Percentiles rank a stretch among this genome's conserved stretches.
Evolutionary conservation across 2,888 invertebrate genomes (phyloP).

Genomic region (Ligdia adustata): DNA sequence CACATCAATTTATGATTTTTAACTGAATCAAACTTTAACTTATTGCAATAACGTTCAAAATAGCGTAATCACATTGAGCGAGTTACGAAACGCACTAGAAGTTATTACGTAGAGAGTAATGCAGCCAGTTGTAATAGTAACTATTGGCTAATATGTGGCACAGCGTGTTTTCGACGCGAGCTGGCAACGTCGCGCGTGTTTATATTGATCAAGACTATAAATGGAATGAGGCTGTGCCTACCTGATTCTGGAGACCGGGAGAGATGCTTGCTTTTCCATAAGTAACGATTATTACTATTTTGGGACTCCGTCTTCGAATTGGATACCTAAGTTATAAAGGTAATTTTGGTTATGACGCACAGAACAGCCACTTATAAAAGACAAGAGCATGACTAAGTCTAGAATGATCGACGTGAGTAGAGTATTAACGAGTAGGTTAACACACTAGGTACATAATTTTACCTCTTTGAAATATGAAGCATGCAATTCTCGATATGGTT

Average conservation of each 20-base stretch:
- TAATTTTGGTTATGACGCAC: too few relatives aligned
- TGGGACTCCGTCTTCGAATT: too few relatives aligned
- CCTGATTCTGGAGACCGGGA: constrained; percentile 42
- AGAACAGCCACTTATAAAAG: too few relatives aligned
- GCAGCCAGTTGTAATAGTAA: background rate
- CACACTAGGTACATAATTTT: too few relatives aligned
- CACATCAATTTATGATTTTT: background rate
- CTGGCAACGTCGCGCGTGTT: constrained; percentile 60
- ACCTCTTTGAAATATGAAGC: too few relatives aligned
- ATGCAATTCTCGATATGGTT: too few relatives aligned
- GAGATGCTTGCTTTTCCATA: constrained; percentile 5
- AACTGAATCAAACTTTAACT: background rate
- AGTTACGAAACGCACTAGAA: constrained; percentile 10
- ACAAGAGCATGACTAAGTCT: too few relatives aligned
- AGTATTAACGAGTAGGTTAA: too few relatives aligned
- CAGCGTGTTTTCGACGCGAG: constrained; percentile 55
- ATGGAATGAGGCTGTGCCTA: constrained; percentile 46
- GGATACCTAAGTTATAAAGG: too few relatives aligned
- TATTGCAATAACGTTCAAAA: background rate
- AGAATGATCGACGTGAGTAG: too few relatives aligned
- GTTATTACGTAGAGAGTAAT: constrained; percentile 20
- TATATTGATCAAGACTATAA: constrained; percentile 69
- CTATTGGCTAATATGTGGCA: constrained; percentile 1
- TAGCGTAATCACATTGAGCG: background rate
- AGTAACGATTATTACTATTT: constrained; percentile 3